phyloP scores from a whole-genome alignment of 2,797 vertebrate species.

The Choloepus didactylus region DNA sequence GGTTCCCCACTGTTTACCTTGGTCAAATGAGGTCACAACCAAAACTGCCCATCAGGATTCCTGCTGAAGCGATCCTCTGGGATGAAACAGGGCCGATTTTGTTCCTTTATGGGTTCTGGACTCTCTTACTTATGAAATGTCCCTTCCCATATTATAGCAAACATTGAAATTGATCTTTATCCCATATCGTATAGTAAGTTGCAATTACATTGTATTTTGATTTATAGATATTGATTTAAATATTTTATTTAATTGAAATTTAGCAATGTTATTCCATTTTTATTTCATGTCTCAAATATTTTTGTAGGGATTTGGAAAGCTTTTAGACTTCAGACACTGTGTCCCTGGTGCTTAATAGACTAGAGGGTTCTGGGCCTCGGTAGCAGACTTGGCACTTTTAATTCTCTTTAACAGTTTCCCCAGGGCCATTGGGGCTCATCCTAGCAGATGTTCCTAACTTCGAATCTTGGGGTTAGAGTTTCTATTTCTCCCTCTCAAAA shows the following conservation, averaged over 20 bases:
- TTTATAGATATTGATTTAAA: neutral
- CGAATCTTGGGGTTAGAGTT: neutral
- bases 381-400: neutral
- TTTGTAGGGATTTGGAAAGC: constrained; percentile 21
- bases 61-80: neutral
- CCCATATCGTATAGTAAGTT: neutral
- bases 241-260: neutral
- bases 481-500: neutral
- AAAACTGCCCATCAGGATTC: neutral
- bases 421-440: neutral
- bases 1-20: neutral
- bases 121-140: neutral
- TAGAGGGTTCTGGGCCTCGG: neutral
- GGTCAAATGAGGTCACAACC: neutral
- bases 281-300: neutral
- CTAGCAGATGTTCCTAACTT: neutral
- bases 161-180: neutral
- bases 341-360: neutral
- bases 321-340: neutral
- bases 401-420: neutral
- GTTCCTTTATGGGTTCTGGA: neutral
- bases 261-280: constrained; percentile 23
- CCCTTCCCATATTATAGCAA: neutral
- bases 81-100: neutral
- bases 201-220: neutral